These are phyloP conservation scores for Plecturocebus donacophilus DNA, from an alignment of 2,113 vertebrate genomes.

Conservation along the genomic window DNA sequence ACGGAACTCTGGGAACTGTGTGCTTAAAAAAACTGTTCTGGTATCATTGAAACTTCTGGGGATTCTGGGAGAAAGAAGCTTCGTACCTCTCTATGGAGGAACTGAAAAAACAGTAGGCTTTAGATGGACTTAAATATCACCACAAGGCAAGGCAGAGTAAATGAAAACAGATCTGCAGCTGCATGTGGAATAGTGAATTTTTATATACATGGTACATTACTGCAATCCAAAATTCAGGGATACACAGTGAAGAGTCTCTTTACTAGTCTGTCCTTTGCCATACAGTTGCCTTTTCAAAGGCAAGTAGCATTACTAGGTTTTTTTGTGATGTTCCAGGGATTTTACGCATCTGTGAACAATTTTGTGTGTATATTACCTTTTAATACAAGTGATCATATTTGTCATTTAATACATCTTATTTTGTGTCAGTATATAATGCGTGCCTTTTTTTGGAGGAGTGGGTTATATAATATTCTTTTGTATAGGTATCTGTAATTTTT, in stretches of 20 bases:
- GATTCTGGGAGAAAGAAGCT: background rate
- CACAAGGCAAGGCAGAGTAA: background rate
- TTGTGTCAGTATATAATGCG: background rate
- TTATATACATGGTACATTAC: background rate
- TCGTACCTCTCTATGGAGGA: background rate
- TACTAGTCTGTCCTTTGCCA: background rate
- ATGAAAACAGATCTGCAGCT: background rate
- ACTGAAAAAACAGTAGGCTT: background rate
- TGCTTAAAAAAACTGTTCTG: background rate
- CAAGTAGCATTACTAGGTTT: slow-evolving; percentile 16
- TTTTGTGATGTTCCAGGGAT: background rate
- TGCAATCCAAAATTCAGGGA: background rate
- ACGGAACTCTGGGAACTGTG: background rate
- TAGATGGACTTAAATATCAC: background rate
- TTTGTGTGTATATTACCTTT: background rate
- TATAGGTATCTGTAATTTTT: background rate
- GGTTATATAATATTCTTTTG: background rate
- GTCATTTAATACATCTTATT: background rate
- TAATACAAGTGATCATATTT: background rate
- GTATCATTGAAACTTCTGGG: background rate
- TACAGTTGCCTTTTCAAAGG: slow-evolving; percentile 32
- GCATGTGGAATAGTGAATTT: background rate
- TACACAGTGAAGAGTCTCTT: background rate
- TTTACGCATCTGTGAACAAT: background rate
- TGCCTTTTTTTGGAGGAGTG: background rate